phyloP scores from a whole-genome alignment of 2,888 invertebrate genomes.

The Escarpia spicata region DNA sequence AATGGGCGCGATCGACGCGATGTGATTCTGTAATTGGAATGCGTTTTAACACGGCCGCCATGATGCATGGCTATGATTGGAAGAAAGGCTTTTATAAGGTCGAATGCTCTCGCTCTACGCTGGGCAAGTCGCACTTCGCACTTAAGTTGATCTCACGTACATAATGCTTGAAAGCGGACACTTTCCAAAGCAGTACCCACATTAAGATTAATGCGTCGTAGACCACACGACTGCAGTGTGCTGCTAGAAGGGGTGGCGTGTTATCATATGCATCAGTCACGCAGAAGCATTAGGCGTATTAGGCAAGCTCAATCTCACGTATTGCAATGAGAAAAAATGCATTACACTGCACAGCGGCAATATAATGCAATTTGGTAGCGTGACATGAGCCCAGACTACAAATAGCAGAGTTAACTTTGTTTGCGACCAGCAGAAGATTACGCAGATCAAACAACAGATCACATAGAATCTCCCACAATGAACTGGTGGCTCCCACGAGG shows the following conservation, averaged over 20 bases:
- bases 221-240: background rate
- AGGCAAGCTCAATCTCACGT: conserved; percentile 1
- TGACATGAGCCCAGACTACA: conserved; percentile 16
- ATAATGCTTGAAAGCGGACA: background rate
- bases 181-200: background rate
- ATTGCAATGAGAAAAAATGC: background rate
- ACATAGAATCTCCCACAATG: too few relatives aligned
- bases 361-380: conserved; percentile 10
- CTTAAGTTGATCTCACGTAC: background rate
- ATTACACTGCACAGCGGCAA: background rate
- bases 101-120: background rate
- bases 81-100: conserved; percentile 13
- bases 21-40: background rate
- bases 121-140: background rate
- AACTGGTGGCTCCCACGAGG: too few relatives aligned
- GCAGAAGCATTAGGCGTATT: background rate
- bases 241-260: background rate
- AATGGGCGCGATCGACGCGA: background rate
- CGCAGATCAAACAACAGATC: background rate
- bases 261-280: background rate
- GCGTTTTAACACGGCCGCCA: background rate
- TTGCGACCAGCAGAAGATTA: background rate
- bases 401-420: background rate
- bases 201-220: background rate
- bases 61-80: background rate